phyloP scores from a whole-genome alignment of 2,888 invertebrate genomes.

The Harpalus rufipes region DNA sequence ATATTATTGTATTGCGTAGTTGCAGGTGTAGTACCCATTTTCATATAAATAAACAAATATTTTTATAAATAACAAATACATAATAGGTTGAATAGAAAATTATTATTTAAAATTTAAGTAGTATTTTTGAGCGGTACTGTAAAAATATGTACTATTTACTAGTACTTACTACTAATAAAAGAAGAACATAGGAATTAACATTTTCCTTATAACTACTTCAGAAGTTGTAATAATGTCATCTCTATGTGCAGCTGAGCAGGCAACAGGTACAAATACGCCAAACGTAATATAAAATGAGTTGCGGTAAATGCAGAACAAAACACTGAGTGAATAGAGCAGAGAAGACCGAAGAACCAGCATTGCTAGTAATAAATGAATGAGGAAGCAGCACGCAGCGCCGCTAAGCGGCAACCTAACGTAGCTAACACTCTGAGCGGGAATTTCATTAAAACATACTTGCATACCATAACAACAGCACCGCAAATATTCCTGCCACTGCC shows the following conservation, averaged over 20 bases:
- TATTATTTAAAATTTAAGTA: too few species aligned
- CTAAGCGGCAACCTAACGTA: conserved; percentile 8
- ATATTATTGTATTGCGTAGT: too few species aligned
- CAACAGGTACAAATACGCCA: conserved; percentile 24
- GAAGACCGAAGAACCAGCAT: conserved; percentile 3
- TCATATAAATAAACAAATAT: too few species aligned
- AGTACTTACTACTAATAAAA: background rate
- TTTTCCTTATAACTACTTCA: background rate
- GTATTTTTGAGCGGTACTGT: too few species aligned
- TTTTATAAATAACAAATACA: too few species aligned
- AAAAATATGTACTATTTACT: too few species aligned
- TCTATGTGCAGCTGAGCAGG: background rate
- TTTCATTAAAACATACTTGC: conserved; percentile 64
- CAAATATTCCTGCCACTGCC: conserved; percentile 50
- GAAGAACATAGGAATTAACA: background rate
- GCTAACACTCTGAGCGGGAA: conserved; percentile 41
- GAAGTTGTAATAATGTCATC: background rate
- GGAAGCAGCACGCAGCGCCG: background rate
- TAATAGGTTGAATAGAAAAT: too few species aligned
- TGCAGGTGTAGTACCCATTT: too few species aligned
- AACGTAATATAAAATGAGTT: conserved; percentile 28
- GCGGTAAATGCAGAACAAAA: conserved; percentile 25
- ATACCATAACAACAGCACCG: conserved; percentile 54
- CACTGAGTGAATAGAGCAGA: background rate
- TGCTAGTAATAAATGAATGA: conserved; percentile 39